Percentiles rank a stretch among this genome's conserved stretches.
Evolutionary conservation across 2,888 invertebrate genomes (phyloP).

Genomic region (Caenorhabditis wallacei): DNA sequence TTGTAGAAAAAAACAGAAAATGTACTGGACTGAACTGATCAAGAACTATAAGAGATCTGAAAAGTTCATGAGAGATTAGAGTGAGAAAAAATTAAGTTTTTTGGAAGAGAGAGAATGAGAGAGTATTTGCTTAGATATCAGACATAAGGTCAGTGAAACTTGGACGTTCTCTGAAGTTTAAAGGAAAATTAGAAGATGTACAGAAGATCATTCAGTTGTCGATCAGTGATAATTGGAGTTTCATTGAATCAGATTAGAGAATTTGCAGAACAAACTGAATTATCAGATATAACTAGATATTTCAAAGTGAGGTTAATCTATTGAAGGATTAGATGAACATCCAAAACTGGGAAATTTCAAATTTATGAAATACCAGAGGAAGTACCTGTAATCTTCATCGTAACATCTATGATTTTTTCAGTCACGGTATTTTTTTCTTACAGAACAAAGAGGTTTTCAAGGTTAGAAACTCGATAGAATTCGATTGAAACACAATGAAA

Average conservation of each 20-base stretch:
- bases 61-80: conserved; percentile 7
- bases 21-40: conserved; percentile 13
- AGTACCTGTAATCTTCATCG: no score
- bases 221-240: conserved; percentile 31
- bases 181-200: conserved; percentile 1
- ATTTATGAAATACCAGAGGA: no score
- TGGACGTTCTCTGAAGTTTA: conserved; percentile 20
- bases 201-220: conserved; percentile 26
- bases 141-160: conserved; percentile 33
- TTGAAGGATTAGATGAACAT: neutral
- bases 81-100: neutral
- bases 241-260: neutral
- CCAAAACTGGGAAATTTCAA: no score
- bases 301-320: neutral
- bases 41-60: conserved; percentile 2
- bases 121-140: conserved; percentile 16
- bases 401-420: no score
- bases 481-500: conserved; percentile 2
- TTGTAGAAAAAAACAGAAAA: neutral
- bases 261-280: no score
- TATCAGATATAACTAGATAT: no score
- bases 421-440: no score
- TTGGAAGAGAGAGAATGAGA: no score
- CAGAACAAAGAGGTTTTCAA: neutral
- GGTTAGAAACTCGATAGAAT: neutral